These are phyloP conservation scores for Orthonychiurus folsomi DNA, from an alignment of 2,888 invertebrate genomes.

Conservation along the genomic window DNA sequence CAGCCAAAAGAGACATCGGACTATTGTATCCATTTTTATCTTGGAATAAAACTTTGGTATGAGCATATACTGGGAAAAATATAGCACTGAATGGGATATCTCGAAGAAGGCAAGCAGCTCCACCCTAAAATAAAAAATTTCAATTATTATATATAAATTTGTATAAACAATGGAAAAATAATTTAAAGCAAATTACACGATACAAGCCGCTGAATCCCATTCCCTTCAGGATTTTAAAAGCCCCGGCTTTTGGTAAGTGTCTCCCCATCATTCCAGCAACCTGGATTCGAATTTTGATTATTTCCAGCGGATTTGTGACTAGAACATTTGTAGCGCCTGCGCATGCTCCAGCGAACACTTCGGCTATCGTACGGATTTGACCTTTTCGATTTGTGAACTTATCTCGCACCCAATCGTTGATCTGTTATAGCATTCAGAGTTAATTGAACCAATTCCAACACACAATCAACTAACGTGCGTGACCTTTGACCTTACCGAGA, in stretches of 20 bases:
- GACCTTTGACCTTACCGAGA: conserved; percentile 81
- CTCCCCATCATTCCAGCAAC: conserved; percentile 93
- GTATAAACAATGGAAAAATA: too few relatives aligned
- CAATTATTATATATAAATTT: too few relatives aligned
- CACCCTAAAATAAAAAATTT: conserved; percentile 48
- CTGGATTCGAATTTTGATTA: conserved; percentile 96
- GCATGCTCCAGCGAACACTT: conserved; percentile 82
- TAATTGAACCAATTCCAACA: too few relatives aligned
- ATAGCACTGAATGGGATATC: conserved; percentile 97
- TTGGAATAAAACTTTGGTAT: conserved; percentile 79
- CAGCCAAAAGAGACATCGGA: conserved; percentile 70
- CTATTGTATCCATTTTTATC: conserved; percentile 95
- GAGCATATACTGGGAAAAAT: conserved; percentile 96
- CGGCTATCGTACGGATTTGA: conserved; percentile 68
- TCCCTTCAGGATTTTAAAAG: conserved; percentile 82
- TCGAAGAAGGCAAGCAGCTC: conserved; percentile 84
- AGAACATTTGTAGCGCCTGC: conserved; percentile 89
- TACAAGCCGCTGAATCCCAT: conserved; percentile 57
- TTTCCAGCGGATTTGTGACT: conserved; percentile 97
- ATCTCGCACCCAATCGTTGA: conserved; percentile 92
- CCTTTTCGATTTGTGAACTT: conserved; percentile 78
- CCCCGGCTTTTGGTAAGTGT: conserved; percentile 74
- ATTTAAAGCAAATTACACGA: not conserved
- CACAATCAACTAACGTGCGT: too few relatives aligned
- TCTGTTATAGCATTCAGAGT: conserved; percentile 48